Evolutionary conservation across 35 echinoderm and acorn worm genomes (phyloP).

Genomic region (Antedon bifida): DNA sequence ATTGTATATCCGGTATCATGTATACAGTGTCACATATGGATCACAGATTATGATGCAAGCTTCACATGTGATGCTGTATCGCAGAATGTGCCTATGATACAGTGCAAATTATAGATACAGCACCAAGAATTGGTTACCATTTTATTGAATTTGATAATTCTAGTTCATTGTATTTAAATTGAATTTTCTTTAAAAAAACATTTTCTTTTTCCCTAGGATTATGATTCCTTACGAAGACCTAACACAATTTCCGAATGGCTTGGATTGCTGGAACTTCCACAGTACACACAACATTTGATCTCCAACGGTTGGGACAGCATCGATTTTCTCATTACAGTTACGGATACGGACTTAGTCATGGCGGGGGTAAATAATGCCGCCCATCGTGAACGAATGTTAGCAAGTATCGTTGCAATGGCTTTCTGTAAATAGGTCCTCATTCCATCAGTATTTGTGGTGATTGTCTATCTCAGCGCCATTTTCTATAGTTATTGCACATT

Average conservation of each 20-base stretch:
- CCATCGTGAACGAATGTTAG: slow-evolving; percentile 58
- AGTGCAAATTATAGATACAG: too few species aligned
- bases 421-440: background rate
- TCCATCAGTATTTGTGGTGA: background rate
- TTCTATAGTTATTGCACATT: too few species aligned
- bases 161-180: too few species aligned
- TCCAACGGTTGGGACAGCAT: slow-evolving; percentile 87
- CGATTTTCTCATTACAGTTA: slow-evolving; percentile 38
- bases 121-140: too few species aligned
- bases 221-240: slow-evolving; percentile 59
- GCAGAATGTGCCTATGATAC: too few species aligned
- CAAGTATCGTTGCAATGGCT: slow-evolving; percentile 21
- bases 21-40: too few species aligned
- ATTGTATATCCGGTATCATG: too few species aligned
- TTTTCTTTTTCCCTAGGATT: slow-evolving; percentile 54
- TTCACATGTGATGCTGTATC: too few species aligned
- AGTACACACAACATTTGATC: slow-evolving; percentile 65
- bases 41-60: too few species aligned
- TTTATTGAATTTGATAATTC: too few species aligned
- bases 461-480: too few species aligned
- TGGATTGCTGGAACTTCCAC: slow-evolving; percentile 58
- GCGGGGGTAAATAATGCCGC: slow-evolving; percentile 15
- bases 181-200: too few species aligned
- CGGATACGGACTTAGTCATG: slow-evolving; percentile 44
- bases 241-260: slow-evolving; percentile 76